A percentile compares a stretch with the other conserved stretches of the same genome.
phyloP scores from a whole-genome alignment of 2,888 invertebrate species.

The Heteromurus nitidus region DNA sequence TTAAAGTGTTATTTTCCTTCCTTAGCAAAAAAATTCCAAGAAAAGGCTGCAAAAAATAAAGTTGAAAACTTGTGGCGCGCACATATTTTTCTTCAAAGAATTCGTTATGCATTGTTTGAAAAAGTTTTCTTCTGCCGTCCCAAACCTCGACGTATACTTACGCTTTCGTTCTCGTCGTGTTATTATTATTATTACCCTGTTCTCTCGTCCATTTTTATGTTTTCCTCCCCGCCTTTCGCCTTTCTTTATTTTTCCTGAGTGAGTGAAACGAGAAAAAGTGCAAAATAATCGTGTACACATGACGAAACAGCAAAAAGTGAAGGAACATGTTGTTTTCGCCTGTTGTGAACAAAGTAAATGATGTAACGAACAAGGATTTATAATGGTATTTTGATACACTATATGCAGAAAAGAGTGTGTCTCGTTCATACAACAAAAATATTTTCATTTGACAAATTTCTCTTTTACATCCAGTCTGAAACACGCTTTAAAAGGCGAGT shows the following conservation, averaged over 20 bases:
- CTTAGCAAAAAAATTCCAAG: too few species aligned
- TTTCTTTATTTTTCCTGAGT: constrained; percentile 19
- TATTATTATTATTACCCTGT: constrained; percentile 6
- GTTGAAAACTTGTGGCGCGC: not conserved
- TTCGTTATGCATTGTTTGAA: too few species aligned
- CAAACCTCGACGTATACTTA: constrained; percentile 5
- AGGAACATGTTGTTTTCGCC: not conserved
- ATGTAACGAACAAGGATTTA: too few species aligned
- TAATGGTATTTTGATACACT: too few species aligned
- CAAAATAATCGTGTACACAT: constrained; percentile 14
- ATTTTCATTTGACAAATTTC: constrained; percentile 47
- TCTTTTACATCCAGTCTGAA: constrained; percentile 36
- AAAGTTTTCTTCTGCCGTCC: not conserved
- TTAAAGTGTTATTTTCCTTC: too few species aligned
- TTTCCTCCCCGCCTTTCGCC: constrained; percentile 22
- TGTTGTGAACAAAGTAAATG: too few species aligned
- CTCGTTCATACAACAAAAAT: constrained; percentile 27
- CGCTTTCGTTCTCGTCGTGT: not conserved
- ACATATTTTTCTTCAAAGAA: not conserved
- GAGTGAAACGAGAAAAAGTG: constrained; percentile 9
- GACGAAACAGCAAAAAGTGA: not conserved
- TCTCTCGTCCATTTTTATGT: constrained; percentile 14
- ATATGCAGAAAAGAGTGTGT: too few species aligned
- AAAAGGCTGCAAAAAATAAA: not conserved
- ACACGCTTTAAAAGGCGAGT: constrained; percentile 35